A percentile compares a stretch with the other conserved stretches of the same genome.
Evolutionary conservation across 2,888 invertebrate genomes (phyloP).

Genomic region (Ypsolopha scabrella): DNA sequence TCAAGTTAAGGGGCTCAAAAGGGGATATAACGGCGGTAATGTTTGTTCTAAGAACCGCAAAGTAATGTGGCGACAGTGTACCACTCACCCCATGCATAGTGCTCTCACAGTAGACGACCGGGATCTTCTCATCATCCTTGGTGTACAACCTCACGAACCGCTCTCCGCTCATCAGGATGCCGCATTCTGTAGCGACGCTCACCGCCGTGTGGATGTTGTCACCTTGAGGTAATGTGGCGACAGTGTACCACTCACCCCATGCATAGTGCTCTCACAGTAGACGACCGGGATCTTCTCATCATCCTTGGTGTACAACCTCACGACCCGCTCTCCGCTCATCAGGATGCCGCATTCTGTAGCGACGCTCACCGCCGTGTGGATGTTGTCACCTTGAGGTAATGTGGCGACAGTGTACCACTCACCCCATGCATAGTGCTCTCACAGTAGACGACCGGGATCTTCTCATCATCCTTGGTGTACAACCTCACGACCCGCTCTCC

Average conservation of each 20-base stretch:
- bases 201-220: conserved; percentile 92
- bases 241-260: conserved; percentile 30
- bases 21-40: too few species aligned
- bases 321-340: conserved; percentile 72
- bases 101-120: conserved; percentile 42
- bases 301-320: conserved; percentile 25
- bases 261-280: conserved; percentile 42
- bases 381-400: conserved; percentile 75
- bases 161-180: conserved; percentile 81
- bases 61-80: background rate
- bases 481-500: conserved; percentile 62
- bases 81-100: conserved; percentile 37
- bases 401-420: background rate
- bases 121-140: conserved; percentile 14
- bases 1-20: background rate
- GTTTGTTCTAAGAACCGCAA: too few species aligned
- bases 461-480: conserved; percentile 16
- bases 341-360: conserved; percentile 93
- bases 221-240: conserved; percentile 42
- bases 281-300: conserved; percentile 19
- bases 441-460: conserved; percentile 31
- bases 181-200: conserved; percentile 93
- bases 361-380: conserved; percentile 93
- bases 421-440: conserved; percentile 50
- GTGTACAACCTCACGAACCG: conserved; percentile 42